Conservation (phyloP, 2,888 invertebrate species). For the Neoscelio sp. region DNA sequence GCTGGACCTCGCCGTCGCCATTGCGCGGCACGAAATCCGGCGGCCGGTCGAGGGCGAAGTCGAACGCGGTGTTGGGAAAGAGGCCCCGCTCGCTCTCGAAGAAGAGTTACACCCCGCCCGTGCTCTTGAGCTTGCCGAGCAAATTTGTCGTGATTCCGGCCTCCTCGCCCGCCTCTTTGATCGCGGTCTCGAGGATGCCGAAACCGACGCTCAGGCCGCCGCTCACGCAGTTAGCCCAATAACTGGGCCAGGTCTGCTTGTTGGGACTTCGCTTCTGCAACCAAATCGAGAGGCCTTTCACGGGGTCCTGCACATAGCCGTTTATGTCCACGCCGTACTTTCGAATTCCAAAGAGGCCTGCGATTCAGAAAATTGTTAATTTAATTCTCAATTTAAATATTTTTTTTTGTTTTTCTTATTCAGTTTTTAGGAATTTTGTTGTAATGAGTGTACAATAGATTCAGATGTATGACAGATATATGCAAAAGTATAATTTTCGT, state of each 20-base stretch:
- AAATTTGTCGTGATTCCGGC: constrained; percentile 94
- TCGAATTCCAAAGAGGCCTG: constrained; percentile 94
- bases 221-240: constrained; percentile 98
- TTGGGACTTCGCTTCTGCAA: constrained; percentile 95
- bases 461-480: too few relatives aligned
- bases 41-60: constrained; percentile 96
- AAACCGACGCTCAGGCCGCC: constrained; percentile 96
- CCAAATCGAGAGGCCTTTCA: constrained; percentile 95
- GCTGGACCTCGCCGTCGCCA: constrained; percentile 97
- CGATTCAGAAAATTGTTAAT: too few relatives aligned
- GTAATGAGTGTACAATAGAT: too few relatives aligned
- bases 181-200: constrained; percentile 94
- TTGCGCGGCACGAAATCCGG: constrained; percentile 95
- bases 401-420: too few relatives aligned
- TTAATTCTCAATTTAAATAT: not conserved
- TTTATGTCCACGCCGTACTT: constrained; percentile 98
- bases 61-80: constrained; percentile 97
- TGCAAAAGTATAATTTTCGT: too few relatives aligned
- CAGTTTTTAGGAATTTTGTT: too few relatives aligned
- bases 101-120: constrained; percentile 94
- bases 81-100: constrained; percentile 97
- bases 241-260: constrained; percentile 98
- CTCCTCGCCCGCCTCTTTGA: constrained; percentile 97
- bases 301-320: constrained; percentile 94
- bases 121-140: constrained; percentile 89